Evolutionary conservation across 2,888 invertebrate species (phyloP).

Genomic region (Drosophila prostipennis): DNA sequence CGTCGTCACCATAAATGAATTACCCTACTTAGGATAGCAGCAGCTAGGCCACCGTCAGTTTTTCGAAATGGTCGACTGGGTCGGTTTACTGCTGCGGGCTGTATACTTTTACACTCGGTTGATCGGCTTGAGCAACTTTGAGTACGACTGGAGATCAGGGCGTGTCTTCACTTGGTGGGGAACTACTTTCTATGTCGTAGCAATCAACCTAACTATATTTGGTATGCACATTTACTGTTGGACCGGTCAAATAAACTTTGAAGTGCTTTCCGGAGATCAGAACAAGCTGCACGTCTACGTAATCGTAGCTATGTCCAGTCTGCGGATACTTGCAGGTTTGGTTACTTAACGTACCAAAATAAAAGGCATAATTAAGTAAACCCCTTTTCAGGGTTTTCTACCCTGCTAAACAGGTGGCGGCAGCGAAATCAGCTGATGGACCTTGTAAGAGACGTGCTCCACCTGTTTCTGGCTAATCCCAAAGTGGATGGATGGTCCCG

Average conservation of each 20-base stretch:
- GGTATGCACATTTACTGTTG: too few relatives aligned
- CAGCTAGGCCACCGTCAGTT: background rate
- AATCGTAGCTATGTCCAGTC: background rate
- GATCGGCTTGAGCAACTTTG: constrained; percentile 13
- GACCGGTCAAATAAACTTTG: background rate
- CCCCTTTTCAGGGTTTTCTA: too few relatives aligned
- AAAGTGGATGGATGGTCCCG: too few relatives aligned
- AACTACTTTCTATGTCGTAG: background rate
- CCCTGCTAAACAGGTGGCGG: too few relatives aligned
- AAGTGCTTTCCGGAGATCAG: background rate
- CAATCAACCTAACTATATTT: background rate
- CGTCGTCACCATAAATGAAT: too few relatives aligned
- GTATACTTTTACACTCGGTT: background rate
- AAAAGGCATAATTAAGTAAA: background rate
- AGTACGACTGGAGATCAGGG: constrained; percentile 5
- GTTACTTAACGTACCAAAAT: background rate
- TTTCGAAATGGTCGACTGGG: constrained; percentile 20
- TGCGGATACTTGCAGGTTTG: background rate
- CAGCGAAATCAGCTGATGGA: too few relatives aligned
- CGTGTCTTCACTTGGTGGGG: background rate
- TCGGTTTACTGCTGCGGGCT: background rate
- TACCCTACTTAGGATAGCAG: too few relatives aligned
- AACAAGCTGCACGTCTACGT: background rate
- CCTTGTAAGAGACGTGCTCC: too few relatives aligned
- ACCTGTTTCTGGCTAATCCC: too few relatives aligned